These are phyloP conservation scores for Lordiphosa collinella DNA, from an alignment of 1,140 invertebrate genomes.

Conservation along the genomic window DNA sequence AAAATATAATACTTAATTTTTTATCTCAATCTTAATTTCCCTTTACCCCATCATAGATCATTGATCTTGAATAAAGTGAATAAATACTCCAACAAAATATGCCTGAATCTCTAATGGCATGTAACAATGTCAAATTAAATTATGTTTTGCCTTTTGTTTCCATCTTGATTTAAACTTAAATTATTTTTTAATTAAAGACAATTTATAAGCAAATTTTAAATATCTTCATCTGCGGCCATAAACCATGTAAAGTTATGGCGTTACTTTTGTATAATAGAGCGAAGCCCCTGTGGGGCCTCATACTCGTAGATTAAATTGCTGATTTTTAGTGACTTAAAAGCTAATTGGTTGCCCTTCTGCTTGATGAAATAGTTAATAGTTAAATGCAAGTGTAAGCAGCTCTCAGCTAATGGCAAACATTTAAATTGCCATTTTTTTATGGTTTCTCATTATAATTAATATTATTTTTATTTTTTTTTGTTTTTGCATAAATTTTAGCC, in stretches of 20 bases:
- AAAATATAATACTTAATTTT: no score
- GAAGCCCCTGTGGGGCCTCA: conserved; percentile 29
- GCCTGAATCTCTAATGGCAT: conserved; percentile 19
- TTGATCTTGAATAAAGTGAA: no score
- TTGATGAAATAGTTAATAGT: no score
- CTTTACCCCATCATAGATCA: no score
- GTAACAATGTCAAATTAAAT: conserved; percentile 26
- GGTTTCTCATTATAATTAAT: conserved; percentile 18
- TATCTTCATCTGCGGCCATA: conserved; percentile 9
- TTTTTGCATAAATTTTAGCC: conserved; percentile 45
- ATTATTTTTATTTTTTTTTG: conserved; percentile 31
- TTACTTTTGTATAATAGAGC: conserved; percentile 23
- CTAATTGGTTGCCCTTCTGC: conserved; percentile 6
- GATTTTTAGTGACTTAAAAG: neutral
- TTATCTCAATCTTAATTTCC: no score
- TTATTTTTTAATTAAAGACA: conserved; percentile 42
- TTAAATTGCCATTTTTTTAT: conserved; percentile 64
- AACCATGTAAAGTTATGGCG: conserved; percentile 27
- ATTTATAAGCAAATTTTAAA: conserved; percentile 12
- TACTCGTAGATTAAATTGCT: no score
- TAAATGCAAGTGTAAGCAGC: conserved; percentile 1
- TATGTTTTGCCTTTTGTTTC: conserved; percentile 21
- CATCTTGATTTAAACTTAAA: conserved; percentile 34
- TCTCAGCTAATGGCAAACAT: conserved; percentile 31
- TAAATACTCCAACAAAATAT: conserved; percentile 4